Conservation (phyloP, 2,888 invertebrate species). For the Mechanitis messenoides region DNA sequence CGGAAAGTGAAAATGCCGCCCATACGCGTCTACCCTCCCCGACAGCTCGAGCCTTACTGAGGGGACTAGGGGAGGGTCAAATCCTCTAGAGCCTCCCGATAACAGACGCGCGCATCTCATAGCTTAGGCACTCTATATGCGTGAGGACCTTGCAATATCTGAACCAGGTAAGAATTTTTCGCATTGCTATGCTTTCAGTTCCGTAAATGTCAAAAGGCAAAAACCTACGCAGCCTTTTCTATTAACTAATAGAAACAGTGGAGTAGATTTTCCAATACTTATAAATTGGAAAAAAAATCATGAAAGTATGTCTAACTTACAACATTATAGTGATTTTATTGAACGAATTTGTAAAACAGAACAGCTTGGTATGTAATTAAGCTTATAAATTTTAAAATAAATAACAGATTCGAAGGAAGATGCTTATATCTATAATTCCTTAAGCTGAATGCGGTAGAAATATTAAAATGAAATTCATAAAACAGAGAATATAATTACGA, state of each 20-base stretch:
- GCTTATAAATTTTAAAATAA: too few relatives aligned
- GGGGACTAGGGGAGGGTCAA: constrained; percentile 67
- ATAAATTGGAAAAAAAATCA: too few relatives aligned
- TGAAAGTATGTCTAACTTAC: too few relatives aligned
- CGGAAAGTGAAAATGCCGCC: constrained; percentile 42
- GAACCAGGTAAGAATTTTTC: constrained; percentile 54
- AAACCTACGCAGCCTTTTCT: neutral
- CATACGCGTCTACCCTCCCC: constrained; percentile 49
- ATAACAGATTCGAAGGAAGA: too few relatives aligned
- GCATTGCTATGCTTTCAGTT: constrained; percentile 36
- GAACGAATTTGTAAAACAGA: too few relatives aligned
- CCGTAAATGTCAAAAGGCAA: constrained; percentile 28
- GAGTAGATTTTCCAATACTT: too few relatives aligned
- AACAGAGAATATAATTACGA: too few relatives aligned
- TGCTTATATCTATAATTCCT: too few relatives aligned
- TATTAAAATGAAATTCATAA: too few relatives aligned
- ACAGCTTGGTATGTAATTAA: too few relatives aligned
- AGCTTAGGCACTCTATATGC: constrained; percentile 50
- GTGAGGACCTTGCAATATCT: constrained; percentile 52
- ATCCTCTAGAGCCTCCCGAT: constrained; percentile 46
- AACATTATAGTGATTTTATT: too few relatives aligned
- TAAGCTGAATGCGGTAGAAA: too few relatives aligned
- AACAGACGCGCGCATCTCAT: constrained; percentile 69
- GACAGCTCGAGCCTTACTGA: constrained; percentile 53
- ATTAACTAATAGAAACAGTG: constrained; percentile 14